These are phyloP conservation scores for Carcinoscorpius rotundicauda DNA, from an alignment of 1,140 invertebrate genomes.

Conservation along the genomic window DNA sequence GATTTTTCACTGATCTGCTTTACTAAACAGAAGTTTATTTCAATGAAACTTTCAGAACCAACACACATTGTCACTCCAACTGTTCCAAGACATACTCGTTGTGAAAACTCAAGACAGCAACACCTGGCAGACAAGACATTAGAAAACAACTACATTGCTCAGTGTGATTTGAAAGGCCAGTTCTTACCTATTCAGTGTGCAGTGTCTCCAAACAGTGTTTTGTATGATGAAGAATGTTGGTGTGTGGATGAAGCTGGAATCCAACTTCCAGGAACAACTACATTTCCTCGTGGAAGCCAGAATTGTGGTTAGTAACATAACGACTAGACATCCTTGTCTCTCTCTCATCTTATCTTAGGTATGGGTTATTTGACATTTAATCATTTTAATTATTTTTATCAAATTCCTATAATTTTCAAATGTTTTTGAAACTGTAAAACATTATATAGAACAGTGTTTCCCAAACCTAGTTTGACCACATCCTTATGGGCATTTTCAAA, in stretches of 20 bases:
- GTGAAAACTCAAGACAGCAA: neutral
- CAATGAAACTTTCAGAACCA: neutral
- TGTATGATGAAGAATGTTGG: slow-evolving; percentile 1
- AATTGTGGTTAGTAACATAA: too few species aligned
- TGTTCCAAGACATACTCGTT: neutral
- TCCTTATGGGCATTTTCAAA: too few species aligned
- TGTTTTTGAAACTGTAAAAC: too few species aligned
- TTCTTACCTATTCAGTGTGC: slow-evolving; percentile 1
- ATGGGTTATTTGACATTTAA: too few species aligned
- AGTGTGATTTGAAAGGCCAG: neutral
- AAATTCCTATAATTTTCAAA: too few species aligned
- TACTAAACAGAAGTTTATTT: neutral
- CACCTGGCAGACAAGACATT: neutral
- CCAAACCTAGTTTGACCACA: too few species aligned
- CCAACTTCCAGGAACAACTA: neutral
- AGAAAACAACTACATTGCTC: neutral
- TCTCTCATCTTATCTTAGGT: too few species aligned
- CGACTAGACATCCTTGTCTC: too few species aligned
- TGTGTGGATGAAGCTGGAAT: slow-evolving; percentile 1
- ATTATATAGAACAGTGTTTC: too few species aligned
- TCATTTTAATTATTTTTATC: too few species aligned
- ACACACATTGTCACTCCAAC: neutral
- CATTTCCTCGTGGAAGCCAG: too few species aligned
- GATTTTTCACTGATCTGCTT: too few species aligned
- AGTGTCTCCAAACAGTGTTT: neutral